Evolutionary conservation across 2,797 vertebrate genomes (phyloP).

Genomic region (Sternotherus odoratus): DNA sequence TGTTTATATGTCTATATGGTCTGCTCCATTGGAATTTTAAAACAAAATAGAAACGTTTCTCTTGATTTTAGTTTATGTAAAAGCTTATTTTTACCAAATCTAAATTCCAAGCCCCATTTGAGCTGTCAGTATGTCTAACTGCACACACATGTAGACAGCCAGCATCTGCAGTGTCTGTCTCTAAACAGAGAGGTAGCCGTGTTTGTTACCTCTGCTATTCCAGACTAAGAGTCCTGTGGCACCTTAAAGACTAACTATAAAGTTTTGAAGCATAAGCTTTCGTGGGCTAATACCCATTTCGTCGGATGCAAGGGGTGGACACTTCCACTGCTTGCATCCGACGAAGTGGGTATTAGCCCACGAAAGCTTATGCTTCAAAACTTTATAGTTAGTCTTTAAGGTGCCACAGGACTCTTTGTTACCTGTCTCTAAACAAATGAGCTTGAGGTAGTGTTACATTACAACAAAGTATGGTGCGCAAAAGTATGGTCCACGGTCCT

Average conservation of each 20-base stretch:
- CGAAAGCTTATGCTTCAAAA: no score
- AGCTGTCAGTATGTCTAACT: accelerated
- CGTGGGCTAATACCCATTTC: no score
- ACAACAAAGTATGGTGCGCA: accelerated
- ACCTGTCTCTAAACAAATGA: not conserved
- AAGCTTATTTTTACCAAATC: not conserved
- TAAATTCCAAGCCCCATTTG: not conserved
- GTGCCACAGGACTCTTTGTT: no score
- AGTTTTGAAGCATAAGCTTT: no score
- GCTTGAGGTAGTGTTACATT: not conserved
- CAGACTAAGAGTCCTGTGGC: no score
- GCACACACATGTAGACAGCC: not conserved
- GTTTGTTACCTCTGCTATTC: no score
- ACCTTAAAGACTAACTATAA: no score
- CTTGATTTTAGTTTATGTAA: not conserved
- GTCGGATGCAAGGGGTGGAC: no score
- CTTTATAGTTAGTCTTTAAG: no score
- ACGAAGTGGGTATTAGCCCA: no score
- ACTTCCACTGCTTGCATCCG: no score
- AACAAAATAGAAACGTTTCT: not conserved
- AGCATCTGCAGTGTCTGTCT: not conserved
- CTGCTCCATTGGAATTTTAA: not conserved
- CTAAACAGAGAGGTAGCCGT: no score
- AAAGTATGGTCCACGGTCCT: accelerated
- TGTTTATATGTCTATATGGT: not conserved